phyloP scores from a whole-genome alignment of 1,140 invertebrate species.

The Atta cephalotes region DNA sequence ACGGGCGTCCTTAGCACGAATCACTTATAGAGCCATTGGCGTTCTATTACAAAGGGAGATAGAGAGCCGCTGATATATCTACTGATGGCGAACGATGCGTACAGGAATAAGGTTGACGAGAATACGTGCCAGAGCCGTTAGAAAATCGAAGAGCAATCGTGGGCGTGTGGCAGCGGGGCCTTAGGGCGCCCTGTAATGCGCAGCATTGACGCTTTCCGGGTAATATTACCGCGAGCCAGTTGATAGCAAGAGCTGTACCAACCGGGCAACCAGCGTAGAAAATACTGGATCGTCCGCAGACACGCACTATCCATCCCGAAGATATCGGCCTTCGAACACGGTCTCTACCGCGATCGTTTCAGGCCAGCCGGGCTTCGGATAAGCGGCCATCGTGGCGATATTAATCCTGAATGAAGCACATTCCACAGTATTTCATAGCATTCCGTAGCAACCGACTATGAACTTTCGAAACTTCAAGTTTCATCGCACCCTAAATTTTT shows the following conservation, averaged over 20 bases:
- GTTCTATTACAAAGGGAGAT: conserved; percentile 21
- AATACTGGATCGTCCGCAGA: conserved; percentile 75
- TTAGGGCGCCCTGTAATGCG: conserved; percentile 68
- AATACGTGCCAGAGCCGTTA: conserved; percentile 48
- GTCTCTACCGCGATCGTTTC: conserved; percentile 61
- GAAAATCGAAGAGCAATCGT: conserved; percentile 74
- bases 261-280: conserved; percentile 68
- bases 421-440: background rate
- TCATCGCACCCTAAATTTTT: no score
- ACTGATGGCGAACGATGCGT: conserved; percentile 51
- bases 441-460: background rate
- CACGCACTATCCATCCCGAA: conserved; percentile 74
- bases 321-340: conserved; percentile 69
- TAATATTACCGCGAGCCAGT: conserved; percentile 78
- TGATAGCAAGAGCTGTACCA: conserved; percentile 72
- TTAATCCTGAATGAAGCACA: conserved; percentile 47
- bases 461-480: background rate
- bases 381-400: conserved; percentile 38
- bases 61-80: conserved; percentile 32
- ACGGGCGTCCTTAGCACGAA: background rate
- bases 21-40: conserved; percentile 27
- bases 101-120: conserved; percentile 76
- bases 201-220: conserved; percentile 79
- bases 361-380: conserved; percentile 17
- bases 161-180: conserved; percentile 73